Base-by-base conservation (phyloP, 2,113 vertebrate genomes). In the Neogobius melanostomus region DNA sequence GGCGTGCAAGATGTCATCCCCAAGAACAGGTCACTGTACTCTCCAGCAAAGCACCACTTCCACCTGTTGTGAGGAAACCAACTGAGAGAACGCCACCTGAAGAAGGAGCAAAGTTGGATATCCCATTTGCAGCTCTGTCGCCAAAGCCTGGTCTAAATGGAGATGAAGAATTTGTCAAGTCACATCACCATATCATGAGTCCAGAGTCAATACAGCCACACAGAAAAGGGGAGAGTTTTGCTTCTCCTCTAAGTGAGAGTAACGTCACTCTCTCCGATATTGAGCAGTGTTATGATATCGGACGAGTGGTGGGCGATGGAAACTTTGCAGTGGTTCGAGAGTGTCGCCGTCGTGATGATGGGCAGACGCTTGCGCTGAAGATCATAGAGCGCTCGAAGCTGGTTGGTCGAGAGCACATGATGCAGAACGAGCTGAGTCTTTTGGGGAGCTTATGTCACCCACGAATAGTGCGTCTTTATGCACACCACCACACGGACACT, bases 321-420 rank as follows among this genome's bases (percentile, higher is more conserved):
- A 99, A 99, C 81, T 99, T 99, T 53, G 98, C 97, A 0, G 90
- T 97, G 47, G 97, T 98, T 74, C 95, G 93, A 69, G 94, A 96
- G 79, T 97, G 97, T 76, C 80, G 88, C 57, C 92, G 90, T 17
- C 93, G 92, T 0, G 86, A 86, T 69, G 90, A 82, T 6, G 84
- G 88, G 36, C 90, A 91, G 81, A 88, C 77, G 10, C 94, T 95
- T 0, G 98, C 98, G 8, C 89, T 98, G 93, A 99, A 99, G 89
- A 95, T 98, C 3, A 92, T 99, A 0, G 94, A 97, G 77, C 97
- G 94, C 77, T 89, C 94, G 61, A 97, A 97, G 73, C 91, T 99
- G 79, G 90, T 93, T 72, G 98, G 97, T 0, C 96, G 96, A 59
- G 96, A 96, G 83, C 96, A 97, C 86, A 97, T 99, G 92, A 94